Conservation (phyloP, 2,797 vertebrate genomes). For the Pantherophis vulpinus region DNA sequence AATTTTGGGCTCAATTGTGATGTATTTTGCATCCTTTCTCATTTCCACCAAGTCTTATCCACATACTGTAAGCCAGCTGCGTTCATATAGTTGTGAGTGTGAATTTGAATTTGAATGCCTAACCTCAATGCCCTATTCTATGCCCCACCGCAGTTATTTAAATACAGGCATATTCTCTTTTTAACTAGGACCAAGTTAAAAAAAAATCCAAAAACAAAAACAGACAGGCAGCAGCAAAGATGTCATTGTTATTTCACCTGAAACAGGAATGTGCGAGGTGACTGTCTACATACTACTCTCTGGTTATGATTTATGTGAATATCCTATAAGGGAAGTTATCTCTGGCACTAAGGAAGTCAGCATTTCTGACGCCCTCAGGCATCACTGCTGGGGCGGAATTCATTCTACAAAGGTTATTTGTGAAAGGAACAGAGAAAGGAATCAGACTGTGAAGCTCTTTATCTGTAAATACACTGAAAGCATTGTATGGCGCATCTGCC, state of each 20-base stretch:
- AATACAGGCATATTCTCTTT: neutral
- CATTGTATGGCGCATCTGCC: conserved; percentile 19
- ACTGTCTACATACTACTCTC: neutral
- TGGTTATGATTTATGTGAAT: conserved; percentile 1
- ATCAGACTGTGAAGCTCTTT: conserved; percentile 7
- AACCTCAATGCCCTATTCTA: neutral
- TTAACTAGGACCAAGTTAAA: neutral
- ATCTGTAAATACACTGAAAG: conserved; percentile 17
- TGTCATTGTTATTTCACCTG: neutral
- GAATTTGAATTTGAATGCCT: neutral
- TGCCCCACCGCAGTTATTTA: neutral
- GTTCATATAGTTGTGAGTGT: neutral
- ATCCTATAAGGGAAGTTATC: conserved; percentile 26
- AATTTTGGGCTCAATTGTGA: neutral
- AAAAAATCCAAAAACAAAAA: neutral
- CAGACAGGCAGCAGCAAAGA: neutral
- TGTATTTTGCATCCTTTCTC: neutral
- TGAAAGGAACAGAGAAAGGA: neutral
- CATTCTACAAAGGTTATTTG: neutral
- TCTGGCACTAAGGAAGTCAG: conserved; percentile 50
- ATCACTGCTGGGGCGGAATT: conserved; percentile 16
- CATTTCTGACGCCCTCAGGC: conserved; percentile 26
- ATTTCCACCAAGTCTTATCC: no score
- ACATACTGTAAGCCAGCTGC: neutral
- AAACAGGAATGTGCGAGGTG: neutral